Percentiles rank a stretch among this genome's conserved stretches.
These are phyloP conservation scores for Drosophila picticornis DNA, from an alignment of 2,888 invertebrate genomes.

Conservation along the genomic window DNA sequence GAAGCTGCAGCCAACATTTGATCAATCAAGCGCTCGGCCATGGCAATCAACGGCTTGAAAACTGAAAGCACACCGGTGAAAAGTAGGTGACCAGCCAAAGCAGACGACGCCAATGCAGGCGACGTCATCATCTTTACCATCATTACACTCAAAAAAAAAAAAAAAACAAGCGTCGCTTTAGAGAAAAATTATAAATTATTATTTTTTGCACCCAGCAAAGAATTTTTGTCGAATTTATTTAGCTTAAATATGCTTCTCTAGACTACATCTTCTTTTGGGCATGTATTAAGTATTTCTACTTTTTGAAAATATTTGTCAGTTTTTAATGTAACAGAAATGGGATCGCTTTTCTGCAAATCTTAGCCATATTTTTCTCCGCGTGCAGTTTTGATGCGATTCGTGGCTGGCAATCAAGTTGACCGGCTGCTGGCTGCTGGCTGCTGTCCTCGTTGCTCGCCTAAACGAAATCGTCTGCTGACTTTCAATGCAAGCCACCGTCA, in stretches of 20 bases:
- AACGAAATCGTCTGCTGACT: slow-evolving; percentile 73
- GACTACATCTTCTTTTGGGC: not conserved
- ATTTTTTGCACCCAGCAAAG: not conserved
- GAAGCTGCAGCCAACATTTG: slow-evolving; percentile 44
- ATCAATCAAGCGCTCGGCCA: slow-evolving; percentile 68
- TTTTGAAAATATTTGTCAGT: not conserved
- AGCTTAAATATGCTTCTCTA: not conserved
- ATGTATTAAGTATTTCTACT: not conserved
- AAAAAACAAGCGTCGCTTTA: no score
- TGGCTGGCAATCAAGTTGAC: slow-evolving; percentile 56
- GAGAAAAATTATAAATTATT: not conserved
- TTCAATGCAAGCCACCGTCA: slow-evolving; percentile 65
- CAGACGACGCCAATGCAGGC: slow-evolving; percentile 32
- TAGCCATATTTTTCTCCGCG: not conserved
- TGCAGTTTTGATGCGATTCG: slow-evolving; percentile 14
- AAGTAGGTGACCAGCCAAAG: slow-evolving; percentile 75
- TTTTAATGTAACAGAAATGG: not conserved
- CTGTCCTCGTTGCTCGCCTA: slow-evolving; percentile 57
- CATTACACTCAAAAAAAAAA: slow-evolving; percentile 3
- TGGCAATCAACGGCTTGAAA: slow-evolving; percentile 60
- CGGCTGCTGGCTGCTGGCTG: slow-evolving; percentile 9
- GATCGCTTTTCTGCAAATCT: not conserved
- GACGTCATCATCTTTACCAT: slow-evolving; percentile 27
- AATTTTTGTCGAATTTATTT: not conserved
- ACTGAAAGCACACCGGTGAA: slow-evolving; percentile 63